These are phyloP conservation scores for Oligia fasciuncula DNA, from an alignment of 2,888 invertebrate species.

Conservation along the genomic window DNA sequence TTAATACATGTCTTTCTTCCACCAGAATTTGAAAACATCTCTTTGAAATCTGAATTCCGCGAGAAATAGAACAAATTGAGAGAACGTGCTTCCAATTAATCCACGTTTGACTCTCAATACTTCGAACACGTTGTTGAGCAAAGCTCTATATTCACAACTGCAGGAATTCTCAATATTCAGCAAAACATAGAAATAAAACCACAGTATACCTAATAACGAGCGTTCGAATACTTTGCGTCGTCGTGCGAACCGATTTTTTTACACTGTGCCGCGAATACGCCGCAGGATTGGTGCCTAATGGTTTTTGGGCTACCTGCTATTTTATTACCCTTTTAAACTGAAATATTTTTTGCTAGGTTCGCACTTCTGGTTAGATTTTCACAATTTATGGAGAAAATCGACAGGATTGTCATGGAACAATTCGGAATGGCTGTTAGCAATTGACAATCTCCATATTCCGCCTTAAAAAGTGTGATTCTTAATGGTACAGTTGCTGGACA, in stretches of 20 bases:
- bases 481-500: not conserved
- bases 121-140: constrained; percentile 41
- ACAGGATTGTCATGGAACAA: no score
- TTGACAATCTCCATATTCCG: not conserved
- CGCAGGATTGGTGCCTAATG: constrained; percentile 41
- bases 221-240: constrained; percentile 23
- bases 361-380: constrained; percentile 15
- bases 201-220: constrained; percentile 23
- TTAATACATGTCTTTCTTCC: not conserved
- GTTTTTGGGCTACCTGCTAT: constrained; percentile 42
- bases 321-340: constrained; percentile 42
- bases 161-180: constrained; percentile 39
- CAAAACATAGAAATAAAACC: constrained; percentile 46
- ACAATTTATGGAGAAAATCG: constrained; percentile 1
- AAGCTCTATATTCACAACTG: constrained; percentile 34
- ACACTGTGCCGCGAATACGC: constrained; percentile 7
- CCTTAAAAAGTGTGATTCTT: not conserved
- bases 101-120: constrained; percentile 6
- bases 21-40: not conserved
- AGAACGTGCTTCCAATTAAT: constrained; percentile 36
- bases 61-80: constrained; percentile 17
- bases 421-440: not conserved
- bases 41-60: not conserved
- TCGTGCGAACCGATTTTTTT: constrained; percentile 31
- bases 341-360: constrained; percentile 21